A percentile compares a stretch with the other conserved stretches of the same genome.
Conservation (phyloP, 2,888 invertebrate species). For the Harmothoe impar region DNA sequence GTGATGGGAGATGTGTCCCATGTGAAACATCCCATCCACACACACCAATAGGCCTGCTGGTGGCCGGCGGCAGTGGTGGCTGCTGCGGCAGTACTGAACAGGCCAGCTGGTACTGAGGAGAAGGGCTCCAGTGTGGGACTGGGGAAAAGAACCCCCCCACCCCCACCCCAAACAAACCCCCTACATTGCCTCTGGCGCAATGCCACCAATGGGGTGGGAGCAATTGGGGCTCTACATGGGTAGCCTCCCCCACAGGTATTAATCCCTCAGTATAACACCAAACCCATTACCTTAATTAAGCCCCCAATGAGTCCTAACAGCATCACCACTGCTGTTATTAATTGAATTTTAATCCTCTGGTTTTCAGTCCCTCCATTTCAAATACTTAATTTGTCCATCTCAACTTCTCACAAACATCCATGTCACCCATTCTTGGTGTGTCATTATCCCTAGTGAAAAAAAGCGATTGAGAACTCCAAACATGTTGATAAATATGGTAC, state of each 20-base stretch:
- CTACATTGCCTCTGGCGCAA: background rate
- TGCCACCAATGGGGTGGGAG: conserved; percentile 18
- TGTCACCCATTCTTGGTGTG: too few relatives aligned
- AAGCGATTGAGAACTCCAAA: too few relatives aligned
- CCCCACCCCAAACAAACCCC: background rate
- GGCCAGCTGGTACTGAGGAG: background rate
- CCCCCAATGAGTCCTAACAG: background rate
- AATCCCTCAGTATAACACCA: conserved; percentile 25
- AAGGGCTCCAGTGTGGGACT: background rate
- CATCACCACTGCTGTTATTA: background rate
- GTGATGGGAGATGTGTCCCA: background rate
- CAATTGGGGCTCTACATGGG: background rate
- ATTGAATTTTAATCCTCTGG: conserved; percentile 6
- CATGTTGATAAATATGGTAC: too few relatives aligned
- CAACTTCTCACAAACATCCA: too few relatives aligned
- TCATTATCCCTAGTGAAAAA: too few relatives aligned
- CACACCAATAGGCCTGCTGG: background rate
- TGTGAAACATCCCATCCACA: too few relatives aligned
- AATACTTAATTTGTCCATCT: too few relatives aligned
- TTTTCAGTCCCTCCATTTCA: background rate
- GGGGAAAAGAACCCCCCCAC: background rate
- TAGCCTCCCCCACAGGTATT: background rate
- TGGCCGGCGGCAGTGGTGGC: background rate
- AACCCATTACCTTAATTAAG: background rate
- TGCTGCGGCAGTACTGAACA: background rate